phyloP scores from a whole-genome alignment of 35 echinoderm and acorn worm genomes.

The Stichopus chloronotus region DNA sequence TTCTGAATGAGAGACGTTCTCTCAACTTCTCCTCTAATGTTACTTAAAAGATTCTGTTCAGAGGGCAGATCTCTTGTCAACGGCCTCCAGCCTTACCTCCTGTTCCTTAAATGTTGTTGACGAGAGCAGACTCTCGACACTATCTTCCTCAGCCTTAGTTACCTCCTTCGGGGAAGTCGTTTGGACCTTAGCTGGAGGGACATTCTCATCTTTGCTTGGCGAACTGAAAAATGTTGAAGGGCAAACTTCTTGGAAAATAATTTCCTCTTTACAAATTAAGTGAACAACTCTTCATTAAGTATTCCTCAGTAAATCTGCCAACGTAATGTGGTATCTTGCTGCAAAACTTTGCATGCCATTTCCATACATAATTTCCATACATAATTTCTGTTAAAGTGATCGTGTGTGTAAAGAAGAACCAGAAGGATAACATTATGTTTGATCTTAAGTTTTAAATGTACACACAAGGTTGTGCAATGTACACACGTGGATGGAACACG shows the following conservation, averaged over 20 bases:
- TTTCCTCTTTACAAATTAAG: neutral
- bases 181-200: conserved; percentile 1
- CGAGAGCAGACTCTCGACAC: conserved; percentile 76
- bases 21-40: no score
- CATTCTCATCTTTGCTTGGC: conserved; percentile 23
- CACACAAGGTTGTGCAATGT: no score
- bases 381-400: no score
- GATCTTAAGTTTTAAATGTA: no score
- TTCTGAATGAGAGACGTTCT: no score
- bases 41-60: no score
- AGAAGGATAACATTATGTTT: no score
- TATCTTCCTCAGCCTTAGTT: conserved; percentile 59
- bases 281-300: neutral
- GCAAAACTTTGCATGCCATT: neutral
- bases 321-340: neutral
- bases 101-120: conserved; percentile 96
- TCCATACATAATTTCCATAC: neutral
- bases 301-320: no score
- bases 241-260: neutral
- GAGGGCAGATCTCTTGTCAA: no score
- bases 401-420: no score
- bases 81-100: conserved; percentile 59
- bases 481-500: no score
- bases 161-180: conserved; percentile 7
- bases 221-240: neutral